Conservation (phyloP, 1,140 invertebrate genomes). For the Drosophila murphyi region DNA sequence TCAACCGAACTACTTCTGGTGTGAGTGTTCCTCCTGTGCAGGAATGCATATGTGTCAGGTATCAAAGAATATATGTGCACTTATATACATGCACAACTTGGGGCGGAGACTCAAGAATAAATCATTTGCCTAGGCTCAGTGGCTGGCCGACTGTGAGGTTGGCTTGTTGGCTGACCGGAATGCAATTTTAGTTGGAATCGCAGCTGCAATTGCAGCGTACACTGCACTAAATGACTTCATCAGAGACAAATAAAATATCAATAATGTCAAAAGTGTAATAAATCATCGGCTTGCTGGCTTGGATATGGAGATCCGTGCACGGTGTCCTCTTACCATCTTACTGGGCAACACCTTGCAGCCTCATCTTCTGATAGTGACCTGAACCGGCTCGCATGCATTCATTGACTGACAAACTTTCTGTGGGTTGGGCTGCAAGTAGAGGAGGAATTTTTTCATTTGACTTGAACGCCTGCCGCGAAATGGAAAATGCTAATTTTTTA, state of each 20-base stretch:
- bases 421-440: background rate
- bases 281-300: slow-evolving; percentile 55
- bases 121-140: slow-evolving; percentile 15
- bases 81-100: background rate
- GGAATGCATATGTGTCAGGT: background rate
- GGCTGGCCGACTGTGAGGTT: background rate
- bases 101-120: slow-evolving; percentile 18
- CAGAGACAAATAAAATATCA: slow-evolving; percentile 78
- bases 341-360: background rate
- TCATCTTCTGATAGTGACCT: slow-evolving; percentile 17
- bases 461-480: slow-evolving; percentile 49
- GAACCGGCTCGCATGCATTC: slow-evolving; percentile 1
- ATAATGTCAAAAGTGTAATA: slow-evolving; percentile 72
- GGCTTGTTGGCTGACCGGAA: background rate
- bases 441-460: slow-evolving; percentile 54
- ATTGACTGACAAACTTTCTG: slow-evolving; percentile 7
- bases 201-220: slow-evolving; percentile 16
- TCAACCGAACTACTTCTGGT: background rate
- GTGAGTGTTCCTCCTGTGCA: background rate
- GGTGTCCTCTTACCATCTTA: background rate
- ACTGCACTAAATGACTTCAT: slow-evolving; percentile 66
- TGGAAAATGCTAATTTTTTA: slow-evolving; percentile 75
- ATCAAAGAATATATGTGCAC: background rate
- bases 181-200: slow-evolving; percentile 9
- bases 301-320: background rate